phyloP scores from a whole-genome alignment of 2,797 vertebrate species.

The Peromyscus nudipes region DNA sequence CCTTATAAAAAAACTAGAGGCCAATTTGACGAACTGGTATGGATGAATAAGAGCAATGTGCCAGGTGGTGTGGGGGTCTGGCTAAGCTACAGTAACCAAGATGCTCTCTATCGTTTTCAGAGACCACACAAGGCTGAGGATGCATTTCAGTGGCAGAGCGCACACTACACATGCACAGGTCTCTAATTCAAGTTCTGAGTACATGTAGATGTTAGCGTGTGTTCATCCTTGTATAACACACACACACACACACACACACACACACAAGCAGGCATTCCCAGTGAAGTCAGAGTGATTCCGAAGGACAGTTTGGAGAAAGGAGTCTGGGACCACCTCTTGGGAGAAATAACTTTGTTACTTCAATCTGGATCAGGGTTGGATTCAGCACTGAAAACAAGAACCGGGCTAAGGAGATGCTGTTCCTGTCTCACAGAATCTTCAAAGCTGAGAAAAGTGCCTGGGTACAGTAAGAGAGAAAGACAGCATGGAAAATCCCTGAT shows the following conservation, averaged over 20 bases:
- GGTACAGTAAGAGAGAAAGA: not conserved
- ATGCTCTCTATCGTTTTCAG: not conserved
- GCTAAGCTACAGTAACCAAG: not conserved
- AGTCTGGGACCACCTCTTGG: not conserved
- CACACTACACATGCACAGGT: not conserved
- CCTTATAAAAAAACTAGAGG: not conserved
- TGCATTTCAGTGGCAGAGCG: not conserved
- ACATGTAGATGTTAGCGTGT: not conserved
- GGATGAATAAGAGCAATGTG: not conserved
- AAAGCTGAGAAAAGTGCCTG: not conserved
- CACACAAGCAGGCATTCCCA: not conserved
- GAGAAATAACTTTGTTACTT: not conserved
- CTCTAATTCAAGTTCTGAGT: not conserved
- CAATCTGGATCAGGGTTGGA: not conserved
- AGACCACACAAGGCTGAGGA: not conserved
- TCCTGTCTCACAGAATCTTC: not conserved
- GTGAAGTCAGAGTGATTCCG: not conserved
- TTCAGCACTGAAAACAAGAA: not conserved
- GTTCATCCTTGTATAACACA: not conserved
- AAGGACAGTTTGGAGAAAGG: not conserved
- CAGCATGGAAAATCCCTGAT: not conserved
- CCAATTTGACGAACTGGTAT: not conserved
- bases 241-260: not conserved
- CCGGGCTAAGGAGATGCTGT: not conserved
- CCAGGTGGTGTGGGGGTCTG: not conserved